Conservation (phyloP, 2,113 vertebrate species). For the Lophochroa leadbeateri region DNA sequence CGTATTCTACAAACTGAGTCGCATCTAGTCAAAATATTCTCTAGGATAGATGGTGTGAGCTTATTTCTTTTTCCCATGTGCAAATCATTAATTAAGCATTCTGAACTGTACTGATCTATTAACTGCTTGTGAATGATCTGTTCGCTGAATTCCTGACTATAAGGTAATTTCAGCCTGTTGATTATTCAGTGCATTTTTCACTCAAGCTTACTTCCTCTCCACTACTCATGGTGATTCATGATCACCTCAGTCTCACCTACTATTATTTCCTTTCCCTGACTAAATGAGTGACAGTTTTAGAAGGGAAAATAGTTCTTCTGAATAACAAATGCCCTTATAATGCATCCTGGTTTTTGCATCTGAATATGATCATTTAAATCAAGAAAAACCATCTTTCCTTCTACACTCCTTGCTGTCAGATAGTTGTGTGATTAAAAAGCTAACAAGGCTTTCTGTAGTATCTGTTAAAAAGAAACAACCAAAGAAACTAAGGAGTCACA, state of each 20-base stretch:
- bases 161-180: neutral
- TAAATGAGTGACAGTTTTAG: neutral
- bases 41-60: neutral
- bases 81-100: slow-evolving; percentile 3
- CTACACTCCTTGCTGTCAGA: neutral
- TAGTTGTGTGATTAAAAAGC: neutral
- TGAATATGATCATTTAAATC: neutral
- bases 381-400: neutral
- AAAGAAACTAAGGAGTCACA: neutral
- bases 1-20: neutral
- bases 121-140: neutral
- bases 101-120: neutral
- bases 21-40: neutral
- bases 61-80: neutral
- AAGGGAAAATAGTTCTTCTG: neutral
- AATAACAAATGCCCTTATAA: neutral
- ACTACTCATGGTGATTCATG: slow-evolving; percentile 5
- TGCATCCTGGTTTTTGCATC: neutral
- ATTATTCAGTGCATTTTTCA: neutral
- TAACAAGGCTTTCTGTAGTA: neutral
- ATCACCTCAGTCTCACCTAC: neutral
- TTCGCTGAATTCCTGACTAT: neutral
- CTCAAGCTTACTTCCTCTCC: neutral
- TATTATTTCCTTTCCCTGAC: neutral
- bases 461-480: neutral